A percentile compares a stretch with the other conserved stretches of the same genome.
These are phyloP conservation scores for Istiophorus platypterus DNA, from an alignment of 2,113 vertebrate genomes.

Conservation along the genomic window DNA sequence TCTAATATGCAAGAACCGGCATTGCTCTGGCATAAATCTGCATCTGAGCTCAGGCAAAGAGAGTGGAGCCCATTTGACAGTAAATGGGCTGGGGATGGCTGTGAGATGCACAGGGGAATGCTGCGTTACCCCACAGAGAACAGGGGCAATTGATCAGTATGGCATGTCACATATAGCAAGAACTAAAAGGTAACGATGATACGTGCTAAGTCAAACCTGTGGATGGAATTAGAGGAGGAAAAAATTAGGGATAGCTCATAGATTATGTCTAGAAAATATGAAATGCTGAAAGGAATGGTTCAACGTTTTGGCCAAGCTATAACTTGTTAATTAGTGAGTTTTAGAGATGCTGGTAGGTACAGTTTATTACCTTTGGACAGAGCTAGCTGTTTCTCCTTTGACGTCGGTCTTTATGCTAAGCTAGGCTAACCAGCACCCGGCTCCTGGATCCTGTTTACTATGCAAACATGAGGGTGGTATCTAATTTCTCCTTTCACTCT, in stretches of 20 bases:
- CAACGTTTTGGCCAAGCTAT: not conserved
- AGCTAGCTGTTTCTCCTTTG: not conserved
- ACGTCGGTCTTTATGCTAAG: not conserved
- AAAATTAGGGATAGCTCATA: not conserved
- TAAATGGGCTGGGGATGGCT: slow-evolving; percentile 78
- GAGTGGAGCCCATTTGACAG: slow-evolving; percentile 78
- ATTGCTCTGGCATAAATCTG: slow-evolving; percentile 85
- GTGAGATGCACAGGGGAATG: slow-evolving; percentile 75
- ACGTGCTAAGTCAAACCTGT: slow-evolving; percentile 36
- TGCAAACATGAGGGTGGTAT: not conserved
- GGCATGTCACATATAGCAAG: slow-evolving; percentile 61
- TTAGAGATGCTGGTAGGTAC: not conserved
- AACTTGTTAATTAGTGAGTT: slow-evolving; percentile 5
- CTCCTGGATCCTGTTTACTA: not conserved
- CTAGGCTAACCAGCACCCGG: not conserved
- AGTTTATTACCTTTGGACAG: not conserved
- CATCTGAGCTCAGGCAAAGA: slow-evolving; percentile 79
- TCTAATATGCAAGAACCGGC: slow-evolving; percentile 85
- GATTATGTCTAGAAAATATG: slow-evolving; percentile 6
- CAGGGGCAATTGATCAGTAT: slow-evolving; percentile 73
- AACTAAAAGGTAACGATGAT: slow-evolving; percentile 54
- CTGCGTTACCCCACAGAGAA: slow-evolving; percentile 70
- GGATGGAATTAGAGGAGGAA: slow-evolving; percentile 4
- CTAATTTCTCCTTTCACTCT: not conserved
- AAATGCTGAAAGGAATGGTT: slow-evolving; percentile 2